phyloP scores from a whole-genome alignment of 2,113 vertebrate species.

The Carassius auratus region DNA sequence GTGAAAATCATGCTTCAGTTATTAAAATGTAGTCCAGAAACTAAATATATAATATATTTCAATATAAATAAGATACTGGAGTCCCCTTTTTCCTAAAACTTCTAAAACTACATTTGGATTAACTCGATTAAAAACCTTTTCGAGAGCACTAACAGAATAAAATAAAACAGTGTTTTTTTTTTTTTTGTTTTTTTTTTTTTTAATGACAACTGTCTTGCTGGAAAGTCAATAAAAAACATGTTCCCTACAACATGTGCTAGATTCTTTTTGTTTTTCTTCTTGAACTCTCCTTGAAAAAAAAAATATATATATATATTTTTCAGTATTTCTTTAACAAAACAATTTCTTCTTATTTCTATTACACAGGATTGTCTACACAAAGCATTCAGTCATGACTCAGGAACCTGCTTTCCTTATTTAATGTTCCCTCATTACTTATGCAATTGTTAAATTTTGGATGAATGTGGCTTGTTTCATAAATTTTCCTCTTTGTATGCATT shows the following conservation, averaged over 20 bases:
- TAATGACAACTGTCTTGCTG: neutral
- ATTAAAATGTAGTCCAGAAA: neutral
- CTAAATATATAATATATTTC: neutral
- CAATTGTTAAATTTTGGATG: neutral
- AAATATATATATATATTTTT: too few relatives aligned
- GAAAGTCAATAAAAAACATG: neutral
- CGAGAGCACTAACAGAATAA: neutral
- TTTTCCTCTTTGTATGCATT: conserved; percentile 27
- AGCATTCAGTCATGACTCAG: neutral
- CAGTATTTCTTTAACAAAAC: too few relatives aligned
- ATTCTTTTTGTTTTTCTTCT: too few relatives aligned
- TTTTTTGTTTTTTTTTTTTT: neutral
- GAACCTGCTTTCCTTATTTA: conserved; percentile 10
- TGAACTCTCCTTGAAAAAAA: too few relatives aligned
- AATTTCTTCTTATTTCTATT: neutral
- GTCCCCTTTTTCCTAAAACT: neutral
- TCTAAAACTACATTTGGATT: neutral
- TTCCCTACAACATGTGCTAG: too few relatives aligned
- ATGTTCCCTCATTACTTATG: conserved; percentile 24
- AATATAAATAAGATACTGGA: neutral
- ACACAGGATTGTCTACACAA: neutral
- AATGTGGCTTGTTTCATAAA: conserved; percentile 12
- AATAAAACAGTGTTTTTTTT: neutral
- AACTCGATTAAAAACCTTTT: neutral
- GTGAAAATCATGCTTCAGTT: neutral